phyloP scores from a whole-genome alignment of 2,888 invertebrate species.

The Polylopha cassiicola region DNA sequence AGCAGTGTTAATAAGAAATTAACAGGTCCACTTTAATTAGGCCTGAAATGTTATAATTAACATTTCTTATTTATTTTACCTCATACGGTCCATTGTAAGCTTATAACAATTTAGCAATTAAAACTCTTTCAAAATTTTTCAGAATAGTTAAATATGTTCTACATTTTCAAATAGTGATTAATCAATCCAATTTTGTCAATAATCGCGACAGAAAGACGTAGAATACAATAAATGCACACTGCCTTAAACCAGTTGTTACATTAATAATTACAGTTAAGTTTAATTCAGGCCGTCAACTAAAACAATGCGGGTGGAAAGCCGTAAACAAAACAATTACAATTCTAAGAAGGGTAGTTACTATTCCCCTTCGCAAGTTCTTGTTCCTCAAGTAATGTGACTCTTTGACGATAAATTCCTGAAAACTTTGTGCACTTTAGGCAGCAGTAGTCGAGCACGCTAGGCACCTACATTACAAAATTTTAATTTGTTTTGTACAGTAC shows the following conservation, averaged over 20 bases:
- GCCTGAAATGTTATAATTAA: too few species aligned
- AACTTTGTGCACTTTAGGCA: conserved; percentile 33
- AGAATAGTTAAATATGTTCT: too few species aligned
- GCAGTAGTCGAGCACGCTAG: conserved; percentile 7
- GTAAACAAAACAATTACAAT: conserved; percentile 62
- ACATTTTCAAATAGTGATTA: too few species aligned
- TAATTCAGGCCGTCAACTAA: conserved; percentile 45
- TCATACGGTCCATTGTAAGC: too few species aligned
- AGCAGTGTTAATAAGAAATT: too few species aligned
- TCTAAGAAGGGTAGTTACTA: conserved; percentile 47
- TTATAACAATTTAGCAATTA: too few species aligned
- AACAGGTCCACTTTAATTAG: too few species aligned
- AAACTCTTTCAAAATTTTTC: too few species aligned
- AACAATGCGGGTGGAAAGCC: conserved; percentile 46
- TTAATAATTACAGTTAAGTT: conserved; percentile 54
- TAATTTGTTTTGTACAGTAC: too few species aligned
- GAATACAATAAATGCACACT: conserved; percentile 2
- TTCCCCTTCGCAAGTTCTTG: conserved; percentile 49
- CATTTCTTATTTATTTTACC: too few species aligned
- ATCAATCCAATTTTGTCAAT: conserved; percentile 17
- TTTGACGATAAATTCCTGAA: conserved; percentile 48
- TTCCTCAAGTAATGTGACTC: conserved; percentile 46
- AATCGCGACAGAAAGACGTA: conserved; percentile 1
- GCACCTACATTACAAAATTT: too few species aligned
- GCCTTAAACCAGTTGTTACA: conserved; percentile 37